Evolutionary conservation across 2,888 invertebrate species (phyloP).

Genomic region (Alcis repandata): DNA sequence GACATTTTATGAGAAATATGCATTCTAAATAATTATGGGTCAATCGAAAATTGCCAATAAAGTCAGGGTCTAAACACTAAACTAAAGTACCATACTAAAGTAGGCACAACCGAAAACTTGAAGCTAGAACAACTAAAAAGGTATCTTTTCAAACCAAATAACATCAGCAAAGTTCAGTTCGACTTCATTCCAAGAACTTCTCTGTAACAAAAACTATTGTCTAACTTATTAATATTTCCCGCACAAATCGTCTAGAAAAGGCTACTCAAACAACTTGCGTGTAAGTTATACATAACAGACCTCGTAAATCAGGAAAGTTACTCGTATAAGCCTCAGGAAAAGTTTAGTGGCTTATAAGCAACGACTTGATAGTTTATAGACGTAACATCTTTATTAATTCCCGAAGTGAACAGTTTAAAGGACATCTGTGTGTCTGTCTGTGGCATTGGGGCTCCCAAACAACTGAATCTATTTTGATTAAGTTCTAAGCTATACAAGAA

Average conservation of each 20-base stretch:
- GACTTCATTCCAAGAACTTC: background rate
- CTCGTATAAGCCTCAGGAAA: constrained; percentile 47
- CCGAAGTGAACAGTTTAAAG: too few species aligned
- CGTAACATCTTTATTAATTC: background rate
- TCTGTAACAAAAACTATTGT: constrained; percentile 9
- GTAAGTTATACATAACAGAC: constrained; percentile 39
- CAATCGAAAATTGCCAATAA: too few species aligned
- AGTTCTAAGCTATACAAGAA: too few species aligned
- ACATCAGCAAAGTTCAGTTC: background rate
- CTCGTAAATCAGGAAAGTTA: constrained; percentile 49
- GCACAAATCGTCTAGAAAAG: constrained; percentile 29
- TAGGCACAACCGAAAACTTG: too few species aligned
- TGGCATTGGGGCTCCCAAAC: too few species aligned
- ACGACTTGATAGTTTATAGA: background rate
- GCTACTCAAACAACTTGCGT: constrained; percentile 15
- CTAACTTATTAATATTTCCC: constrained; percentile 34
- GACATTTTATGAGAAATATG: too few species aligned
- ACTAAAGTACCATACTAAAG: too few species aligned
- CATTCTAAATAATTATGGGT: too few species aligned
- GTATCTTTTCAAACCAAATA: background rate
- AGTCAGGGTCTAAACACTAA: too few species aligned
- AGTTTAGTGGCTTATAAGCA: constrained; percentile 53
- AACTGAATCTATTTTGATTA: too few species aligned
- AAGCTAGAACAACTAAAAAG: background rate
- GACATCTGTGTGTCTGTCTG: too few species aligned